Base-by-base conservation (phyloP, 2,888 invertebrate genomes). In the Heliconius erato region DNA sequence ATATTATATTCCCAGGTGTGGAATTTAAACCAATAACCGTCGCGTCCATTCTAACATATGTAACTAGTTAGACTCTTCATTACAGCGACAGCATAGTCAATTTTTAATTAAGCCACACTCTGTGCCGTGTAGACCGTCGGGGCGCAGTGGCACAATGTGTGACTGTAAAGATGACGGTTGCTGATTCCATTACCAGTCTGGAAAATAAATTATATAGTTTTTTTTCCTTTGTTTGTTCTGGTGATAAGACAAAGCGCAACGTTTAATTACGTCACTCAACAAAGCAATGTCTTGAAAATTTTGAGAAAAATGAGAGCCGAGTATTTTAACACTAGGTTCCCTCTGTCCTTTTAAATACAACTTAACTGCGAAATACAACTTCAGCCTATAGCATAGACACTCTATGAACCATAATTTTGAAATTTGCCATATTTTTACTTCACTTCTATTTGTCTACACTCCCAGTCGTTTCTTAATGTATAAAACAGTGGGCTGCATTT, bases 401-500 rank as follows among this genome's bases (percentile, higher is more conserved):
- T 67, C 67, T 67, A 67, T 28, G 16, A 28, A 28, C 14, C 0
- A 7, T 28, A 2, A 67, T 26, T 67, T 67, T 2, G 16, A 67
- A 40, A 44, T 40, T 40, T 40, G 14, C 14, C 71, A 71, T 71
- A 40, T 71, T 71, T 71, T 71, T 14, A 71, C 44, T 40, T 14
- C n/a, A n/a, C 6, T n/a, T 16, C 16, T 63, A 6, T 59, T 26
- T 40, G n/a, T n/a, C 26, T 63, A 26, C 35, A 40, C n/a, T 59
- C 16, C 1, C 9, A 35, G n/a, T 63, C 72, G 72, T 76, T 76
- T 63, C 59, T 76, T 63, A 4, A 26, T 54, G 65, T 71, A 67
- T 65, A 79, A 54, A 79, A 71, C 59, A 79, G 54, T 79, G n/a
- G 44, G 89, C 91, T 91, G 91, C 90, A 90, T 88, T 86, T 87